phyloP scores from a whole-genome alignment of 2,797 vertebrate genomes.

The Rhincodon typus region DNA sequence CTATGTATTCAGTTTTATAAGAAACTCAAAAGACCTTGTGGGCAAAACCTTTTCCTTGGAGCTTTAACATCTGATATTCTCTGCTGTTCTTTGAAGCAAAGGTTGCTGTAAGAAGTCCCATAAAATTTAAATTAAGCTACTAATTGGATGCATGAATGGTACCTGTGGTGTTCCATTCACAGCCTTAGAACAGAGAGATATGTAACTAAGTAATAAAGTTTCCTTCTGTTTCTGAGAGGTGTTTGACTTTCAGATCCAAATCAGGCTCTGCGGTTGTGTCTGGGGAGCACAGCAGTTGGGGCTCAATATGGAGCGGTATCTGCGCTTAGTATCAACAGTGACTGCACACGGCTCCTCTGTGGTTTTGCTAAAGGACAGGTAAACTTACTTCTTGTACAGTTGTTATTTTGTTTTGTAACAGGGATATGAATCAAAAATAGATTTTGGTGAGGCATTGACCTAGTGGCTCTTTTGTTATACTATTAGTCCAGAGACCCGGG shows the following conservation, averaged over 20 bases:
- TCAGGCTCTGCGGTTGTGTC: conserved; percentile 86
- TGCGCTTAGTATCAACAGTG: conserved; percentile 88
- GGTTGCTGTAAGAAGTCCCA: neutral
- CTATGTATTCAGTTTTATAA: neutral
- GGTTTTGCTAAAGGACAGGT: conserved; percentile 98
- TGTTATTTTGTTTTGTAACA: neutral
- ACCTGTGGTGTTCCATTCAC: neutral
- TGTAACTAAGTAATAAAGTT: neutral
- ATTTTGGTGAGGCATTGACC: no score
- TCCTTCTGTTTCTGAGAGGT: neutral
- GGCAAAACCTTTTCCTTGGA: neutral
- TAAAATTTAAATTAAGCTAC: neutral
- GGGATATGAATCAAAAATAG: no score
- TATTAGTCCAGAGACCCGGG: no score
- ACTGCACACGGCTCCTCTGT: conserved; percentile 88
- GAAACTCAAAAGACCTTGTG: neutral
- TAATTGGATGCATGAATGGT: neutral
- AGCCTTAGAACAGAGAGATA: neutral
- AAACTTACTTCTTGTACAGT: conserved; percentile 19
- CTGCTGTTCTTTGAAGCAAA: neutral
- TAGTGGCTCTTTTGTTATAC: no score
- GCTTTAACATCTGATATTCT: neutral
- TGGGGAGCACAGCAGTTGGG: conserved; percentile 82
- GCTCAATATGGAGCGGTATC: conserved; percentile 90
- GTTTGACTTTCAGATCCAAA: conserved; percentile 71